A percentile compares a stretch with the other conserved stretches of the same genome.
phyloP scores from a whole-genome alignment of 2,888 invertebrate species.

The Gerris lacustris region DNA sequence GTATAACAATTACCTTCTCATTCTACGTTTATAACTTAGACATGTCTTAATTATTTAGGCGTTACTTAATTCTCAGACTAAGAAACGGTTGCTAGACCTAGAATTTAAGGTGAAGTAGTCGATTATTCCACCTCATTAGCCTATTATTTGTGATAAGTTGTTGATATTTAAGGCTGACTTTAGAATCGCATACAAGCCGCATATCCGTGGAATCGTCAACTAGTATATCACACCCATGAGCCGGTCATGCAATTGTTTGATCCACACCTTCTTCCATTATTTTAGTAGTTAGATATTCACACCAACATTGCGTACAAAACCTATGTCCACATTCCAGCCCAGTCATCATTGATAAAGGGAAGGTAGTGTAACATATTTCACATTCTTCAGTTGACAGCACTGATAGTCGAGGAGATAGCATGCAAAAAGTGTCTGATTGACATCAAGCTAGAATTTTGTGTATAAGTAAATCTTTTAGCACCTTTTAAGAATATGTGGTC shows the following conservation, averaged over 20 bases:
- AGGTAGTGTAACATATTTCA: slow-evolving; percentile 78
- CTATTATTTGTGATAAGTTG: slow-evolving; percentile 95
- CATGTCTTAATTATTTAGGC: too few species aligned
- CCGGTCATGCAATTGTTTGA: slow-evolving; percentile 92
- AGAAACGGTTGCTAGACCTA: too few species aligned
- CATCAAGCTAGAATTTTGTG: too few species aligned
- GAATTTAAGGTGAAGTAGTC: too few species aligned
- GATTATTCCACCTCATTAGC: too few species aligned
- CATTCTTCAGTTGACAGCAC: slow-evolving; percentile 59
- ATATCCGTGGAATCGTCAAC: slow-evolving; percentile 96
- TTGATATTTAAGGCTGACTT: slow-evolving; percentile 86
- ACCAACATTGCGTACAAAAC: slow-evolving; percentile 92
- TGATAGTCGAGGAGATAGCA: too few species aligned
- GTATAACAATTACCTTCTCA: slow-evolving; percentile 37
- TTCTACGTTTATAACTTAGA: too few species aligned
- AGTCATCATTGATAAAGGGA: slow-evolving; percentile 76
- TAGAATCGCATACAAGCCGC: slow-evolving; percentile 73
- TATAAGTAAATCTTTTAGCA: too few species aligned
- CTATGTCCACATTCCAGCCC: slow-evolving; percentile 93
- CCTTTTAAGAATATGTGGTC: too few species aligned
- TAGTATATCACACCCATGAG: slow-evolving; percentile 91
- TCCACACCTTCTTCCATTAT: slow-evolving; percentile 96
- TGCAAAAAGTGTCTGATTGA: too few species aligned
- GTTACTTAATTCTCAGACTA: too few species aligned
- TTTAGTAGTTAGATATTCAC: slow-evolving; percentile 93